Percentiles rank a stretch among this genome's conserved stretches.
These are phyloP conservation scores for Hyperoodon ampullatus DNA, from an alignment of 2,113 vertebrate species.

Conservation along the genomic window DNA sequence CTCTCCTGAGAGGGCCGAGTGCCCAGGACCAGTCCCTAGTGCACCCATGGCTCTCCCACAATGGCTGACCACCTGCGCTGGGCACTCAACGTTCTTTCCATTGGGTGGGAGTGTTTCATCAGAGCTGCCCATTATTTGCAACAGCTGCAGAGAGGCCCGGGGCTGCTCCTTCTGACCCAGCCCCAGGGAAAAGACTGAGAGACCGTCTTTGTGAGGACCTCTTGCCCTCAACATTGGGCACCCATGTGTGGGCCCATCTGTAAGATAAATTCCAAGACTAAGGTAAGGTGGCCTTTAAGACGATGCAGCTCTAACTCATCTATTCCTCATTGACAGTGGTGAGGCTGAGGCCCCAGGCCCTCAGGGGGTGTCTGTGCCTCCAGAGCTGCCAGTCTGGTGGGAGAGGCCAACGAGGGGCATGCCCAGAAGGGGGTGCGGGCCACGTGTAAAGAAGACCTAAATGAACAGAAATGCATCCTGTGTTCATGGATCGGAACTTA, in stretches of 20 bases:
- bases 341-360: neutral
- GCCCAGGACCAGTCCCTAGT: neutral
- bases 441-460: neutral
- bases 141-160: neutral
- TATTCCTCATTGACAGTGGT: neutral
- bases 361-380: neutral
- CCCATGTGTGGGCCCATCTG: neutral
- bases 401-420: neutral
- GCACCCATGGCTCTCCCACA: neutral
- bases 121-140: neutral
- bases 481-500: neutral
- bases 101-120: neutral
- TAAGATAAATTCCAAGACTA: slow-evolving; percentile 1
- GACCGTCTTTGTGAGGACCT: neutral
- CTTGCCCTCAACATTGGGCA: neutral
- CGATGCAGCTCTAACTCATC: neutral
- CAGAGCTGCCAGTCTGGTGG: neutral
- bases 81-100: fast-evolving
- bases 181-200: neutral
- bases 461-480: neutral
- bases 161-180: neutral
- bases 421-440: neutral
- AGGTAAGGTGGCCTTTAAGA: neutral
- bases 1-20: neutral
- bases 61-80: neutral